Conservation (phyloP, 2,113 vertebrate species). For the Galeopterus variegatus region DNA sequence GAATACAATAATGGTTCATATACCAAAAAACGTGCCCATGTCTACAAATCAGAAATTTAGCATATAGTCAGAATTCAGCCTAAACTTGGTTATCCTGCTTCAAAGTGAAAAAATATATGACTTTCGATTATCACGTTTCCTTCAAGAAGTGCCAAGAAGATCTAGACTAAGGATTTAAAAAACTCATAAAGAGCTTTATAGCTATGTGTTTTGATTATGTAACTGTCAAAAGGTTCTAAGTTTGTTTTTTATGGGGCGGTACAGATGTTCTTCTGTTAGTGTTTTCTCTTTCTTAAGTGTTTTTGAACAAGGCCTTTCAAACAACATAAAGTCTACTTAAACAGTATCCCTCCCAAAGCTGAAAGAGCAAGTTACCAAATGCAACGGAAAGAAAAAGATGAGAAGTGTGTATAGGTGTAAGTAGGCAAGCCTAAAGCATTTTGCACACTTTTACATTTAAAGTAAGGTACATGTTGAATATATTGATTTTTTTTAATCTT, state of each 20-base stretch:
- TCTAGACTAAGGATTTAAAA: neutral
- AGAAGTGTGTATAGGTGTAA: neutral
- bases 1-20: neutral
- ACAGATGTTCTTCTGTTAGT: neutral
- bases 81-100: neutral
- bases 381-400: neutral
- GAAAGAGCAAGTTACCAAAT: neutral
- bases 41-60: conserved; percentile 12
- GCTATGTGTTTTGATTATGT: neutral
- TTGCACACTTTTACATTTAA: neutral
- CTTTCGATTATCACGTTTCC: neutral
- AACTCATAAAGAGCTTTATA: neutral
- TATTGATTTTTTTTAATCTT: neutral
- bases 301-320: conserved; percentile 7
- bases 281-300: neutral
- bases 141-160: neutral
- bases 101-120: neutral
- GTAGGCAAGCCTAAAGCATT: conserved; percentile 3
- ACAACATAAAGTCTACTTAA: conserved; percentile 21
- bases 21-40: neutral
- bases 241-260: neutral
- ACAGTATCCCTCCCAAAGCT: neutral
- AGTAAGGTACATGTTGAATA: neutral
- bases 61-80: neutral
- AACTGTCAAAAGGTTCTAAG: neutral